Percentiles rank a stretch among this genome's conserved stretches.
These are phyloP conservation scores for Mesocentrotus franciscanus DNA, from an alignment of 53 echinoderm and acorn worm species.

Conservation along the genomic window DNA sequence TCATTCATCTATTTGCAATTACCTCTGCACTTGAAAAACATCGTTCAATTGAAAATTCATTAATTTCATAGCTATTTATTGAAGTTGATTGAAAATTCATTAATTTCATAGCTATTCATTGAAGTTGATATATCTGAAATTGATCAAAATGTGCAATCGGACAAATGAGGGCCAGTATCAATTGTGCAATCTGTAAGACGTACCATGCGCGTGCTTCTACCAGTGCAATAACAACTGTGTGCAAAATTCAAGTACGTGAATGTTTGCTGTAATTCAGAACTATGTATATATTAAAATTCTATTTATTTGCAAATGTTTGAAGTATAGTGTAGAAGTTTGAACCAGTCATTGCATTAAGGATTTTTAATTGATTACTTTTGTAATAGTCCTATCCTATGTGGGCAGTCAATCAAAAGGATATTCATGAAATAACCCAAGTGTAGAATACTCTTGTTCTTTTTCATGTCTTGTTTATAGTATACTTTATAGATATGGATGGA, in stretches of 20 bases:
- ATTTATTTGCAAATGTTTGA: background rate
- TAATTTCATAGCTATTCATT: too few relatives aligned
- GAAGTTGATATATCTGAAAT: background rate
- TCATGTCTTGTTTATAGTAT: too few relatives aligned
- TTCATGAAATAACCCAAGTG: background rate
- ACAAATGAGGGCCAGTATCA: background rate
- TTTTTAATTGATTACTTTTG: background rate
- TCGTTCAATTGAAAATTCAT: background rate
- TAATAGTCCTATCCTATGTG: background rate
- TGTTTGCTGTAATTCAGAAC: background rate
- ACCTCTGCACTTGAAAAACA: background rate
- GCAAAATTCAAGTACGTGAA: background rate
- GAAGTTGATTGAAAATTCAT: background rate
- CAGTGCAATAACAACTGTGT: background rate
- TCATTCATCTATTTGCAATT: background rate
- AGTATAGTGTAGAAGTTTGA: background rate
- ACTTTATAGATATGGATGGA: too few relatives aligned
- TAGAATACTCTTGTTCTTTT: background rate
- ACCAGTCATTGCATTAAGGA: background rate
- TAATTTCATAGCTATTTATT: too few relatives aligned
- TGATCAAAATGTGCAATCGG: background rate
- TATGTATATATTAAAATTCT: background rate
- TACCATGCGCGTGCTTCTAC: too few relatives aligned
- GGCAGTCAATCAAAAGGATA: background rate
- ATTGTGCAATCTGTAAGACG: background rate